A percentile compares a stretch with the other conserved stretches of the same genome.
These are phyloP conservation scores for Cryptotis parvus DNA, from an alignment of 2,113 vertebrate genomes.

Conservation along the genomic window DNA sequence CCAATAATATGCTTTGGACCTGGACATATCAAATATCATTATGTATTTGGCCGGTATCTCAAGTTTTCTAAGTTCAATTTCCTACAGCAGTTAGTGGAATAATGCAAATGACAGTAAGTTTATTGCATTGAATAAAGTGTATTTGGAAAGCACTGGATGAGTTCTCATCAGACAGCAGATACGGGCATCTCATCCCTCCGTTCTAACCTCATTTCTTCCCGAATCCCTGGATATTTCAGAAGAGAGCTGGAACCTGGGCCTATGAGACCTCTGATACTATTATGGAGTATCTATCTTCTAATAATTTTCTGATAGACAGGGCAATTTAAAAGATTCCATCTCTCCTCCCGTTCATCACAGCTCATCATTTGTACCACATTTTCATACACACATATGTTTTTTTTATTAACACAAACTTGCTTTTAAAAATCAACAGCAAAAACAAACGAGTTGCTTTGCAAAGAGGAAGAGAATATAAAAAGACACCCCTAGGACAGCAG, in stretches of 20 bases:
- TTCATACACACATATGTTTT: too few relatives aligned
- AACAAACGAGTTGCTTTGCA: too few relatives aligned
- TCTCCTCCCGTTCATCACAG: too few relatives aligned
- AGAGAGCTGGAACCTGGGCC: neutral
- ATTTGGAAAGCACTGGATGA: neutral
- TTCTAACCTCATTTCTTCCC: neutral
- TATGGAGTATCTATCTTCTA: neutral
- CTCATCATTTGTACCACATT: too few relatives aligned
- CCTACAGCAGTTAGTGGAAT: neutral
- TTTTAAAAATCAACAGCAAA: too few relatives aligned
- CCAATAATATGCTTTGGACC: neutral
- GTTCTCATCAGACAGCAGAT: neutral
- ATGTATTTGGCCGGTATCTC: neutral
- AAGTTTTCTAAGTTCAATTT: neutral
- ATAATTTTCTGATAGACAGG: neutral
- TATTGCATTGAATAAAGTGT: neutral
- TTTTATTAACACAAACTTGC: too few relatives aligned
- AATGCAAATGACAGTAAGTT: neutral
- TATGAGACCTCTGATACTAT: rapidly evolving
- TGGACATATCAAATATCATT: neutral
- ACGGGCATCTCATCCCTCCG: neutral
- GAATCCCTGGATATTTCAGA: neutral
- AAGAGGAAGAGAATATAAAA: neutral
- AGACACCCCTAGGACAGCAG: neutral
- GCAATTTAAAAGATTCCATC: neutral